Percentiles rank a stretch among this genome's conserved stretches.
phyloP scores from a whole-genome alignment of 2,797 vertebrate genomes.

The Ptychadena robeensis region DNA sequence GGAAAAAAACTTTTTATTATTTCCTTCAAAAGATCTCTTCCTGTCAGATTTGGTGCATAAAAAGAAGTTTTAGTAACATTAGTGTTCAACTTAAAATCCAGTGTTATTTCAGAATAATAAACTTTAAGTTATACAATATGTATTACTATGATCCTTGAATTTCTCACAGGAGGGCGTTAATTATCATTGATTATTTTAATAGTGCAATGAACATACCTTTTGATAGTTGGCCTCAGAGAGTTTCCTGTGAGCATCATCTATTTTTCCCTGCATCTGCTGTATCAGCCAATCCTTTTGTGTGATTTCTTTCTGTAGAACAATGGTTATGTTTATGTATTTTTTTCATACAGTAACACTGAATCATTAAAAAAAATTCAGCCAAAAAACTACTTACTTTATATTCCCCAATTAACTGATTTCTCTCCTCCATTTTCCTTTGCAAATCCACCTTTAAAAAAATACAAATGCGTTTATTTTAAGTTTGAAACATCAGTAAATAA shows the following conservation, averaged over 20 bases:
- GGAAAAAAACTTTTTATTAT: too few relatives aligned
- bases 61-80: too few relatives aligned
- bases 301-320: slow-evolving; percentile 83
- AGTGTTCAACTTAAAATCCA: too few relatives aligned
- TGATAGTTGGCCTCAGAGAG: slow-evolving; percentile 84
- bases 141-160: too few relatives aligned
- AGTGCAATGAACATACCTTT: too few relatives aligned
- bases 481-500: too few relatives aligned
- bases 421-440: slow-evolving; percentile 92
- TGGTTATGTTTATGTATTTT: neutral
- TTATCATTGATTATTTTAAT: too few relatives aligned
- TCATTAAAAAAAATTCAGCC: neutral
- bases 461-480: neutral
- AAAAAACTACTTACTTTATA: slow-evolving; percentile 80
- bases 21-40: too few relatives aligned
- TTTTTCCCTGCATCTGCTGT: slow-evolving; percentile 88
- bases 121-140: too few relatives aligned
- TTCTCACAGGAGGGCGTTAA: too few relatives aligned
- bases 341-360: neutral
- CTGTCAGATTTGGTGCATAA: too few relatives aligned
- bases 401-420: slow-evolving; percentile 83
- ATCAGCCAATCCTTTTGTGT: slow-evolving; percentile 89
- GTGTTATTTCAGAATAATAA: too few relatives aligned
- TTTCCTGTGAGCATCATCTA: slow-evolving; percentile 87
- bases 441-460: slow-evolving; percentile 83